phyloP scores from a whole-genome alignment of 2,113 vertebrate genomes.

The Malurus elegans region DNA sequence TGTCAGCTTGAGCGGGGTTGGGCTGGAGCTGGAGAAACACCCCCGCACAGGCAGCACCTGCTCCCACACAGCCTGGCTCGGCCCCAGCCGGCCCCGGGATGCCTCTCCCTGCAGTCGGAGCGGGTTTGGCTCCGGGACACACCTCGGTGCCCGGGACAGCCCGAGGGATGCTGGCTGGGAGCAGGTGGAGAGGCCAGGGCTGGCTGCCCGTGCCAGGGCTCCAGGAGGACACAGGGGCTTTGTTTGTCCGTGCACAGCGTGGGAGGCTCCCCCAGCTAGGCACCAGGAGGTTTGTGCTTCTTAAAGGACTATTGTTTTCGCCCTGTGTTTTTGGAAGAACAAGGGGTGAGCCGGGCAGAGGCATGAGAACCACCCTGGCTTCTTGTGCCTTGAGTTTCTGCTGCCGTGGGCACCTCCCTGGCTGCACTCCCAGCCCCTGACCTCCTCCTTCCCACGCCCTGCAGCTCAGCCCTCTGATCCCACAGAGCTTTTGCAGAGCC shows the following conservation, averaged over 20 bases:
- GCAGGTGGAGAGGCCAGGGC: not conserved
- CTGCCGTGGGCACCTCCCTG: not conserved
- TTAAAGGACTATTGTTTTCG: not conserved
- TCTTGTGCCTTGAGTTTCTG: not conserved
- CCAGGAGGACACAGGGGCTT: not conserved
- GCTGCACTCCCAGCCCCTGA: not conserved
- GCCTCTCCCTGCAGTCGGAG: rapidly evolving
- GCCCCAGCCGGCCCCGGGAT: rapidly evolving
- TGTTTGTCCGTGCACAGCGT: not conserved
- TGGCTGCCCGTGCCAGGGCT: not conserved
- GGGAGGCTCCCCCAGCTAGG: conserved; percentile 24
- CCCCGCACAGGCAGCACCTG: not conserved
- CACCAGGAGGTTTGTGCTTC: not conserved
- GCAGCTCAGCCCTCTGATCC: not conserved
- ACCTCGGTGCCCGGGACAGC: not conserved
- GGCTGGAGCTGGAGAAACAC: not conserved
- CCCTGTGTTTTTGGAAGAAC: not conserved
- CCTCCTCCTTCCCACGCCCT: rapidly evolving
- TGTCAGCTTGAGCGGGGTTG: not conserved
- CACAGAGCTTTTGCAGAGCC: rapidly evolving
- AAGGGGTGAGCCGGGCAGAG: not conserved
- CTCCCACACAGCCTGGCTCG: not conserved
- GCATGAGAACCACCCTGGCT: not conserved
- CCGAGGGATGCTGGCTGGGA: not conserved
- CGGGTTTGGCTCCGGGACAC: not conserved